Evolutionary conservation across 2,113 vertebrate genomes (phyloP).

Genomic region (Struthio camelus): DNA sequence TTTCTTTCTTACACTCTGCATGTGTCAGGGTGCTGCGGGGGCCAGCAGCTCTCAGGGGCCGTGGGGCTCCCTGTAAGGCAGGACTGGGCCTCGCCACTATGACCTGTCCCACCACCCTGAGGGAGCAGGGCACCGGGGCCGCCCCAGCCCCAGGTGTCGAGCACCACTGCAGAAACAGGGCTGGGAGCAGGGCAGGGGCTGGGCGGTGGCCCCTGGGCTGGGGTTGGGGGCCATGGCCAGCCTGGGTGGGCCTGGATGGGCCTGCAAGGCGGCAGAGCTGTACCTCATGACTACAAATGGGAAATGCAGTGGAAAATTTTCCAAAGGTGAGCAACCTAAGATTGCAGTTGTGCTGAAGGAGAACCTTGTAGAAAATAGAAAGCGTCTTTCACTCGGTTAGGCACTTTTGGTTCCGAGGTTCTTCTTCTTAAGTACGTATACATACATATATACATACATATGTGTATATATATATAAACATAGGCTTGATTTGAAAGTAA

Average conservation of each 20-base stretch:
- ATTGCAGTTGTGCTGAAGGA: neutral
- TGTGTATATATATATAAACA: neutral
- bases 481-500: neutral
- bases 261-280: too few relatives aligned
- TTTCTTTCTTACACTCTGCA: neutral
- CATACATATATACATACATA: neutral
- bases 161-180: too few relatives aligned
- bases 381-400: neutral
- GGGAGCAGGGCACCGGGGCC: neutral
- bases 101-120: neutral
- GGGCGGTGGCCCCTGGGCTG: too few relatives aligned
- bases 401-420: neutral
- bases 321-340: neutral
- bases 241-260: too few relatives aligned
- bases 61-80: too few relatives aligned
- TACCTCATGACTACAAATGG: too few relatives aligned
- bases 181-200: too few relatives aligned
- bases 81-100: too few relatives aligned
- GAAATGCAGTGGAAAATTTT: neutral
- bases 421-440: neutral
- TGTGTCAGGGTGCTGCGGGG: accelerated
- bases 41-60: neutral
- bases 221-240: too few relatives aligned
- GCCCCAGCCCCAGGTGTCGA: accelerated
- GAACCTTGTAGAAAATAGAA: neutral